A percentile compares a stretch with the other conserved stretches of the same genome.
phyloP scores from a whole-genome alignment of 1,140 invertebrate species.

The Acromyrmex heyeri region DNA sequence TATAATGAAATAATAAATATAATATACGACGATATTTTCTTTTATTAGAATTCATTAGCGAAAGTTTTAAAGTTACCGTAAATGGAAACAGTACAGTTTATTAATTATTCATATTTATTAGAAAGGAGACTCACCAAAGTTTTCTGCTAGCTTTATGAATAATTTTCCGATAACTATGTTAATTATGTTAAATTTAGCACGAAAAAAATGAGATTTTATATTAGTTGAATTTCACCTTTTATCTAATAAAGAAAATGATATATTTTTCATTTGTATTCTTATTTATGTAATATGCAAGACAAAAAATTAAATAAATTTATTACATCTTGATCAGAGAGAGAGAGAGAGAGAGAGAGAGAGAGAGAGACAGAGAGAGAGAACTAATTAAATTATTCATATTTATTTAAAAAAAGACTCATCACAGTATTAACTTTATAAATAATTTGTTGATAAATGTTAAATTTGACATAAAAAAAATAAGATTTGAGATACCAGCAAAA shows the following conservation, averaged over 20 bases:
- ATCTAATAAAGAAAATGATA: background rate
- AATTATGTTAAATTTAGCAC: background rate
- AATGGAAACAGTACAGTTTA: background rate
- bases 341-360: too few species aligned
- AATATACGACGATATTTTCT: background rate
- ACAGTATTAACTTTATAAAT: background rate
- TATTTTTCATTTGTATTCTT: slow-evolving; percentile 3
- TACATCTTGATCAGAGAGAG: too few species aligned
- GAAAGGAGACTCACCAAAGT: background rate
- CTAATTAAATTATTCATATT: background rate
- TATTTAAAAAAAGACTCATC: background rate
- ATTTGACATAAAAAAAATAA: background rate
- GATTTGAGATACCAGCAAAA: background rate
- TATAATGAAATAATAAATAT: background rate
- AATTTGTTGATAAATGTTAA: background rate
- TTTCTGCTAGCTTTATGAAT: background rate
- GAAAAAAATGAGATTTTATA: background rate
- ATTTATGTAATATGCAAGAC: background rate
- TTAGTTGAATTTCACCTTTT: background rate
- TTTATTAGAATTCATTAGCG: background rate
- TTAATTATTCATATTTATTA: slow-evolving; percentile 16
- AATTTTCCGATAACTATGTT: background rate
- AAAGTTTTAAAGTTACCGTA: background rate
- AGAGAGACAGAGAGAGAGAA: too few species aligned
- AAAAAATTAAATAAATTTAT: background rate